Percentiles rank a stretch among this genome's conserved stretches.
Evolutionary conservation across 1,140 invertebrate genomes (phyloP).

Genomic region (Physella acuta): DNA sequence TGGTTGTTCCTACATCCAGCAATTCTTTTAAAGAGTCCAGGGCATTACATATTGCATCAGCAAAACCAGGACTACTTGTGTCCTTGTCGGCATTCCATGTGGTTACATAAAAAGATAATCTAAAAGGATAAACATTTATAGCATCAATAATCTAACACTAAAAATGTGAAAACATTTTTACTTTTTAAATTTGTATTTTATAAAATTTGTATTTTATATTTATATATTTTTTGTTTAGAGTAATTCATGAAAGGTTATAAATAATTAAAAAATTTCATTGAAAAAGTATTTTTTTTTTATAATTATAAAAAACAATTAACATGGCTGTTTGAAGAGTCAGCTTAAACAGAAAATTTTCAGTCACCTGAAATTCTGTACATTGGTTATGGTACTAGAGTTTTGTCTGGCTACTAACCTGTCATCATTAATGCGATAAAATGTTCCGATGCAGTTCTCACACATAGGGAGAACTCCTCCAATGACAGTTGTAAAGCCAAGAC

Average conservation of each 20-base stretch:
- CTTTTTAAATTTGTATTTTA: no score
- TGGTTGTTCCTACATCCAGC: constrained; percentile 7
- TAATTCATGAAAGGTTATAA: no score
- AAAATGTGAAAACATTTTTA: no score
- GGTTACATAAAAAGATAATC: constrained; percentile 52
- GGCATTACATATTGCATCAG: not conserved
- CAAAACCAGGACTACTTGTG: constrained; percentile 39
- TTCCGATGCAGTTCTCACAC: constrained; percentile 67
- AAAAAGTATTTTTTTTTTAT: no score
- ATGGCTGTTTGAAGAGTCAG: no score
- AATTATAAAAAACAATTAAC: no score
- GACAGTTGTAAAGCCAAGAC: constrained; percentile 65
- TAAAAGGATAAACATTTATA: no score
- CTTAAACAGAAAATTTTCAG: no score
- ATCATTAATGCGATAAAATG: constrained; percentile 65
- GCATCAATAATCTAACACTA: no score
- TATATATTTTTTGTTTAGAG: no score
- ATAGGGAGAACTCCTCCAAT: constrained; percentile 68
- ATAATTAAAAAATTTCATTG: no score
- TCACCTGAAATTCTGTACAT: not conserved
- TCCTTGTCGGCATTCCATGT: constrained; percentile 51
- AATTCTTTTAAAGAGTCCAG: constrained; percentile 11
- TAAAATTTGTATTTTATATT: no score
- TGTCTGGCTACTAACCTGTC: constrained; percentile 56
- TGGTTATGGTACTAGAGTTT: not conserved